Conservation (phyloP, 2,113 vertebrate species). For the Hucho hucho region DNA sequence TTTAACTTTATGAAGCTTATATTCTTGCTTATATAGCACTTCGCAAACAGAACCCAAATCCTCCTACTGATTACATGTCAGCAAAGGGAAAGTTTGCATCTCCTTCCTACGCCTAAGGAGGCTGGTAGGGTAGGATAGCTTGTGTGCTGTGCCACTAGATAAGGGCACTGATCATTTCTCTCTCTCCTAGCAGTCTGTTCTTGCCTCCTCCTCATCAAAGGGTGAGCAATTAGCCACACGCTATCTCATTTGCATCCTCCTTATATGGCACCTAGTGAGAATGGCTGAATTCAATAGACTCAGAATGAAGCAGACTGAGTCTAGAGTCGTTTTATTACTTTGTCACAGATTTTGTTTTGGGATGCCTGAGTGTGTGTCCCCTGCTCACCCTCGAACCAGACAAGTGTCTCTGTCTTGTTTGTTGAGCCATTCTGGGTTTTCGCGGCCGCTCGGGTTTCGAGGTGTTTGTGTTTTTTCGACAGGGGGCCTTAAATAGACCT, state of each 20-base stretch:
- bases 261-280: neutral
- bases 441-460: neutral
- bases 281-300: neutral
- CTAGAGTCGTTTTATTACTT: neutral
- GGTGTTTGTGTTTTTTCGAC: conserved; percentile 4
- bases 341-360: neutral
- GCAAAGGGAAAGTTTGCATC: neutral
- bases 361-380: neutral
- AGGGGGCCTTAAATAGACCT: neutral
- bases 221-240: neutral
- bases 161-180: neutral
- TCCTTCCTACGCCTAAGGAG: neutral
- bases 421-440: neutral
- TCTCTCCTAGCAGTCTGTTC: neutral
- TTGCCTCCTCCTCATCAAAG: neutral
- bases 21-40: neutral
- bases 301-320: neutral
- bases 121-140: neutral
- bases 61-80: neutral
- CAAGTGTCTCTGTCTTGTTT: neutral
- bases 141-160: neutral
- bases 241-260: neutral
- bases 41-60: neutral
- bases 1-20: conserved; percentile 2
- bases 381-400: neutral